These are phyloP conservation scores for Lycaena phlaeas DNA, from an alignment of 2,888 invertebrate genomes.

Conservation along the genomic window DNA sequence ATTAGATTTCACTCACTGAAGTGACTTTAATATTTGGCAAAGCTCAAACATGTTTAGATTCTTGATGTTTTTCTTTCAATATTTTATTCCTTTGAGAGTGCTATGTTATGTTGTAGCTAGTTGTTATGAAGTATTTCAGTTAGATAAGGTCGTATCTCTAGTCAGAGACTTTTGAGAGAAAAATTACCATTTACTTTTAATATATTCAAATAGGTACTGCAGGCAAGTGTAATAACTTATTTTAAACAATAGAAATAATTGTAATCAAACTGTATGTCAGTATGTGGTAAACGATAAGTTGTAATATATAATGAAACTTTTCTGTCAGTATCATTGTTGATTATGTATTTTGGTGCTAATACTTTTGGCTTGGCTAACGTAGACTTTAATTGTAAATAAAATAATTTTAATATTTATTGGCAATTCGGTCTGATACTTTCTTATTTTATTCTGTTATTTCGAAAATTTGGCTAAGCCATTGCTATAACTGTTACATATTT, in stretches of 20 bases:
- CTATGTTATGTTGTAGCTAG: slow-evolving; percentile 52
- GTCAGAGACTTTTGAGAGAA: slow-evolving; percentile 64
- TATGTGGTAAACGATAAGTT: slow-evolving; percentile 26
- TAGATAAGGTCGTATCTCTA: slow-evolving; percentile 66
- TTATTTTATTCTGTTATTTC: slow-evolving; percentile 26
- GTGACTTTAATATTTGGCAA: slow-evolving; percentile 51
- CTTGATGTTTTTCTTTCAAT: slow-evolving; percentile 33
- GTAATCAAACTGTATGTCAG: slow-evolving; percentile 49
- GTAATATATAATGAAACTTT: slow-evolving; percentile 47
- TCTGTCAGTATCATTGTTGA: slow-evolving; percentile 54
- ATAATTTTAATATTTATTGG: slow-evolving; percentile 56
- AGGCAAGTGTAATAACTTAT: slow-evolving; percentile 63
- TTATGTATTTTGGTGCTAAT: slow-evolving; percentile 66
- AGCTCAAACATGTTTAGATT: slow-evolving; percentile 59
- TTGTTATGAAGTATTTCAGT: slow-evolving; percentile 48
- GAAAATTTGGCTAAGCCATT: slow-evolving; percentile 47
- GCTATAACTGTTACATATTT: slow-evolving; percentile 9
- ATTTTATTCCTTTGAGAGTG: slow-evolving; percentile 56
- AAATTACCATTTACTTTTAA: slow-evolving; percentile 68
- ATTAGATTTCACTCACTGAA: slow-evolving; percentile 55
- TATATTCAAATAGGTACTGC: slow-evolving; percentile 53
- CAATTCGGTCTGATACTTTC: slow-evolving; percentile 37
- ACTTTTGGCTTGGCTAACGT: slow-evolving; percentile 68
- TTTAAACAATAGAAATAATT: slow-evolving; percentile 29
- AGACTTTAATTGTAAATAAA: slow-evolving; percentile 57